Base-by-base conservation (phyloP, 2,888 invertebrate genomes). In the Lepidocyrtinus sp. region DNA sequence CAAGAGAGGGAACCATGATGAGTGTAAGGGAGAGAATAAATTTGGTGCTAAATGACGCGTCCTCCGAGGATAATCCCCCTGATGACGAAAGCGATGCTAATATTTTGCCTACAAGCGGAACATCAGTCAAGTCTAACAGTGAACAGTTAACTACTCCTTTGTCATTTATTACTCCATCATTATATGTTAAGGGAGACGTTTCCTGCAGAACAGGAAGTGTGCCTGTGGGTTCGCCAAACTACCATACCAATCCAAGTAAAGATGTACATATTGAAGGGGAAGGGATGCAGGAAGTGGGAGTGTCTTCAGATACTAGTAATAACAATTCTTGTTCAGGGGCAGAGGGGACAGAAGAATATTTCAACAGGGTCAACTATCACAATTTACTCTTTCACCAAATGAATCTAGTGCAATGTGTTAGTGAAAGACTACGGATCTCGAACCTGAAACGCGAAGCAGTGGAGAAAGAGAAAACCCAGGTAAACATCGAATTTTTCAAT, bases 1-100 rank as follows among this genome's bases (percentile, higher is more conserved):
- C 76, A 1, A 46, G 24, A 26, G 76, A 76, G 55, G 76, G 76
- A 45, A n/a, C n/a, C n/a, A 63, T 9, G 64, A 70, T 64, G 69
- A 36, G 70, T 55, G 64, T 76, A 2, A 19, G 76, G 17, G 76
- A 76, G 0, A 63, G 25, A 17, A 64, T 76, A 9, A 63, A 64
- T 24, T 50, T 55, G 76, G 76, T 64, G 70, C 70, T 76, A 15
- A 25, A 17, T 1, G 1, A 50, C 17, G 3, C 26, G 9, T 27
- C 12, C 17, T 9, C 36, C 17, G 64, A 64, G 2, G 26, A 26
- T 1, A 24, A 15, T 12, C n/a, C 22, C 22, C 22, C 5, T 2
- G 24, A 15, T 25, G 73, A 64, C 15, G 67, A 61, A 2, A 36
- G 50, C 36, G 74, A 67, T 63, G n/a, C 26, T n/a, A 64, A 27